These are phyloP conservation scores for Megalopta genalis DNA, from an alignment of 1,140 invertebrate species.

Conservation along the genomic window DNA sequence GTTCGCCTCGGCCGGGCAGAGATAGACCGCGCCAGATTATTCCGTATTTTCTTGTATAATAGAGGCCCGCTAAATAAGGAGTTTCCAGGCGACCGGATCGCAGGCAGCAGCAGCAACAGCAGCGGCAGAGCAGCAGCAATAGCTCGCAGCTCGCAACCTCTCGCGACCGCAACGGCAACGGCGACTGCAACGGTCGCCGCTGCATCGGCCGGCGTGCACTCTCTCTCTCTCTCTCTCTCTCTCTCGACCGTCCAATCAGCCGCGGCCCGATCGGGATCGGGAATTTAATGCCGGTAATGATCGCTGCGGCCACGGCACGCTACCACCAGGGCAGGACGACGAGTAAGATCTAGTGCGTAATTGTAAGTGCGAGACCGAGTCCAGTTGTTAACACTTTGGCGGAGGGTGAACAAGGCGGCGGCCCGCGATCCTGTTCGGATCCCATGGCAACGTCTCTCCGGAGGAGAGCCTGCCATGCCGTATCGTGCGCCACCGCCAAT, in stretches of 20 bases:
- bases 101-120: too few species aligned
- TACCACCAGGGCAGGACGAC: too few species aligned
- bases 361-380: slow-evolving; percentile 21
- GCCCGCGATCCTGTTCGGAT: neutral
- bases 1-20: slow-evolving; percentile 53
- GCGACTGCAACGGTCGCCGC: too few species aligned
- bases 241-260: slow-evolving; percentile 32
- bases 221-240: too few species aligned
- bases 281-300: slow-evolving; percentile 45
- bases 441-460: neutral
- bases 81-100: slow-evolving; percentile 43
- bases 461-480: too few species aligned
- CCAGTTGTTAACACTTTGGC: slow-evolving; percentile 41
- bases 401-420: neutral
- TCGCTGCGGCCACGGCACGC: neutral
- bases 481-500: neutral
- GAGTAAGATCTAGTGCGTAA: slow-evolving; percentile 42
- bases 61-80: slow-evolving; percentile 66
- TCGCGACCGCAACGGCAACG: too few species aligned
- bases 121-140: too few species aligned
- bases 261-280: slow-evolving; percentile 22
- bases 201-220: neutral
- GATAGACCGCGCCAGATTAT: slow-evolving; percentile 70
- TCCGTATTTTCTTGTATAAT: slow-evolving; percentile 68
- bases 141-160: too few species aligned